phyloP scores from a whole-genome alignment of 2,888 invertebrate genomes.

The Mimachlamys varia region DNA sequence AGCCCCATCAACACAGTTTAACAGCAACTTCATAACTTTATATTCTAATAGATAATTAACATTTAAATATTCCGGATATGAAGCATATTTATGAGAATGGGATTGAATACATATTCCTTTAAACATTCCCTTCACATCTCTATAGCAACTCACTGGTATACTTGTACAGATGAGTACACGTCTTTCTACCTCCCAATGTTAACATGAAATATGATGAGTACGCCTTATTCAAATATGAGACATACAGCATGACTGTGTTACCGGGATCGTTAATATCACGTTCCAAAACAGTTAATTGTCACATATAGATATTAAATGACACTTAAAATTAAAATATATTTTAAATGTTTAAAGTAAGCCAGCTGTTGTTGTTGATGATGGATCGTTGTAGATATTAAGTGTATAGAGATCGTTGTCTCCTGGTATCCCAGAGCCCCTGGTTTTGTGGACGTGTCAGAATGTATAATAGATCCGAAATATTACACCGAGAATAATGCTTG shows the following conservation, averaged over 20 bases:
- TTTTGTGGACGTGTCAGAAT: background rate
- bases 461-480: background rate
- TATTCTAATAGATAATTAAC: too few species aligned
- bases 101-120: too few species aligned
- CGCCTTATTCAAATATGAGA: background rate
- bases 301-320: conserved; percentile 27
- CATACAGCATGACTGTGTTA: background rate
- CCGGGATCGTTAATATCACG: background rate
- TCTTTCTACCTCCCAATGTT: too few species aligned
- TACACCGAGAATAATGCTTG: background rate
- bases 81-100: too few species aligned
- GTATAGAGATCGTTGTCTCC: background rate
- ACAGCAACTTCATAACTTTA: too few species aligned
- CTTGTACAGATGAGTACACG: too few species aligned
- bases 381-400: background rate
- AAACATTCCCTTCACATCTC: too few species aligned
- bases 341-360: background rate
- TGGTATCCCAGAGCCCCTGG: background rate
- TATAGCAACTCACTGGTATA: too few species aligned
- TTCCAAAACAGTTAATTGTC: background rate
- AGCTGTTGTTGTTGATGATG: background rate
- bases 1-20: too few species aligned
- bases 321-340: background rate
- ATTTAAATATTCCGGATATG: too few species aligned
- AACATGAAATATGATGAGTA: background rate